Percentiles rank a stretch among this genome's conserved stretches.
These are phyloP conservation scores for Prionailurus viverrinus DNA, from an alignment of 2,113 vertebrate species.

Conservation along the genomic window DNA sequence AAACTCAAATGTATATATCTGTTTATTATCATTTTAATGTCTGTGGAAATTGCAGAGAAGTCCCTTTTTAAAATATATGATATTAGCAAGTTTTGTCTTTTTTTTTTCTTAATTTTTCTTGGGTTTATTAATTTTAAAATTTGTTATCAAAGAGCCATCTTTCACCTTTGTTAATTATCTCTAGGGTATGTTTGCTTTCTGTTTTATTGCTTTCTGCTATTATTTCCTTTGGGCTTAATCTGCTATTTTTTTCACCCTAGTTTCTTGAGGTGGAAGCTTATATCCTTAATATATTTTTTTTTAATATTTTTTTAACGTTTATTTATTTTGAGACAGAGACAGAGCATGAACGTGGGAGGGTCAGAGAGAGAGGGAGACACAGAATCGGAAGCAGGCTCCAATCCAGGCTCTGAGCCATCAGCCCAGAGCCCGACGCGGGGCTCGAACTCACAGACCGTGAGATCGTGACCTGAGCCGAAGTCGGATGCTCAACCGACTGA, in stretches of 20 bases:
- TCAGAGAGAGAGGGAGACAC: too few species aligned
- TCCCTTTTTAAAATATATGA: neutral
- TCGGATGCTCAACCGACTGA: too few species aligned
- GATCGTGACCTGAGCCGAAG: too few species aligned
- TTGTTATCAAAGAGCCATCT: slow-evolving; percentile 38
- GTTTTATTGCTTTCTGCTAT: slow-evolving; percentile 12
- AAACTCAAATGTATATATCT: slow-evolving; percentile 24
- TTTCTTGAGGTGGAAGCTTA: slow-evolving; percentile 24
- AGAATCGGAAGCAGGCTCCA: too few species aligned
- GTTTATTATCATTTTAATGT: slow-evolving; percentile 20
- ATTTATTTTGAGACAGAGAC: too few species aligned
- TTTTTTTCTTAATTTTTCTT: slow-evolving; percentile 10
- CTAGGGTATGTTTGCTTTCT: neutral
- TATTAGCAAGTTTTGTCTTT: neutral
- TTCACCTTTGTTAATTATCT: slow-evolving; percentile 46
- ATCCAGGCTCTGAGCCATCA: too few species aligned
- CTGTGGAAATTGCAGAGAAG: neutral
- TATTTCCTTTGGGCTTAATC: slow-evolving; percentile 14
- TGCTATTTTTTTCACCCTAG: neutral
- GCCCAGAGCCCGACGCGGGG: too few species aligned
- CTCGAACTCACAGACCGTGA: too few species aligned
- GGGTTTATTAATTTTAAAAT: neutral
- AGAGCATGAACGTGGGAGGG: too few species aligned
- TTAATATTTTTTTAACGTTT: too few species aligned
- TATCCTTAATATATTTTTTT: neutral